Evolutionary conservation across 53 echinoderm and acorn worm genomes (phyloP), one percentile per base, ranked within the genome.

Genomic region (Crossaster papposus): DNA sequence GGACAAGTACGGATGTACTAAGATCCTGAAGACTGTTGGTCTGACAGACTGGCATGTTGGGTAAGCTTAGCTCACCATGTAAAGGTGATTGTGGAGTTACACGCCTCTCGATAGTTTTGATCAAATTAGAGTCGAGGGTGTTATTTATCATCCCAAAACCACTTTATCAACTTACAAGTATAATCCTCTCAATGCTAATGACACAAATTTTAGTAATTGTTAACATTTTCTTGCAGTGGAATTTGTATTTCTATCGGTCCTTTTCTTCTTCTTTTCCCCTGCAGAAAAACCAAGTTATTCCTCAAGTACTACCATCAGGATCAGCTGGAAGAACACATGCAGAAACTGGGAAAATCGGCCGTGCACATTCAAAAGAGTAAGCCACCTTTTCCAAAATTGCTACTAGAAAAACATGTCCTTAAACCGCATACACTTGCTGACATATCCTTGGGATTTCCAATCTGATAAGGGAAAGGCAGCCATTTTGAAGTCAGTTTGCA

Each of bases 271-370:
- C 36, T 29, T 23, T 58, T 74, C 30, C 13, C 79, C 51, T 5
- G 32, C 72, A 98, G 98, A 32, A 99, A 99, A 83, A 99, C 96
- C 83, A 99, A 99, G 93, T 72, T 99, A 33, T 99, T 99, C 77
- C 80, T 99, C 92, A 99, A 99, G 92, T 99, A 99, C 88, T 99
- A 93, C 54, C 99, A 99, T 52, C 96, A 96, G 64, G 99, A 99
- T 37, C 58, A 91, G 65, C 76, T 99, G 34, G 99, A 96, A 80
- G 93, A 94, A 84, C 93, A 92, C 52, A 91, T 99, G 94, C 85
- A 93, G 70, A 76, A 88, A 51, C 70, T 95, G 70, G 99, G 93
- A 23, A 62, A 70, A 64, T 93, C 91, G 28, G 96, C 95, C 12
- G 70, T 99, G 7, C 99, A 96, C 53, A 92, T 93, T 28, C 96